Base-by-base conservation (phyloP, 2,888 invertebrate genomes). In the Eupithecia dodoneata region DNA sequence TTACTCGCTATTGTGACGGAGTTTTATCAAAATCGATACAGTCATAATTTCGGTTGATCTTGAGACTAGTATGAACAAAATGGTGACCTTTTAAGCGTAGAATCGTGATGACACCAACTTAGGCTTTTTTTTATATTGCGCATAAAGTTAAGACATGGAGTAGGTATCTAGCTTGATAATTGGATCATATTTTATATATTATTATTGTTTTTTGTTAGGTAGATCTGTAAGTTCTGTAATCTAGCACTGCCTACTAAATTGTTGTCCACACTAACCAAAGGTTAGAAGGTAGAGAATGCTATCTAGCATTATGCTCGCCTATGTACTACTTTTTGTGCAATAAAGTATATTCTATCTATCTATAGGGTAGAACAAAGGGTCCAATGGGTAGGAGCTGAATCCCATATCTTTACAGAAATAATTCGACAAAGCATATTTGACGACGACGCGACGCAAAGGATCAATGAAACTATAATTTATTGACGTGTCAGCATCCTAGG, bases 1-100 rank as follows among this genome's bases (percentile, higher is more conserved):
- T 94, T 94, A 93, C 87, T 87, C 83, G 77, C 86, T 86, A 92
- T 93, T 93, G 91, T 92, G 88, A 85, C 83, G 78, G 78, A 80
- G 83, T 84, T 84, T 82, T 77, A 83, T 81, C 72, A 80, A 76
- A 81, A 83, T 83, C 82, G 79, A 83, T 81, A 78, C 72, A 18
- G 66, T 66, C 72, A 76, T 72, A 76, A 70, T 70, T 70, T 47
- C 18, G 12, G 47, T 47, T 44, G 67, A n/a, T 69, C 67, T 69
- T n/a, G 44, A 69, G 67, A 44, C 15, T 67, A 2, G 44, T 69
- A 44, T 15, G 45, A 69, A 69, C 18, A 10, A 44, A 66, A 66
- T 13, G 0, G 15, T 41, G 66, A 42, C 66, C 15, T 55, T n/a
- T n/a, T 15, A 52, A 15, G 15, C 15, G 15, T 52, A 2, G 52